These are phyloP conservation scores for Phoenoteleia sp. DNA, from an alignment of 2,888 invertebrate genomes.

Conservation along the genomic window DNA sequence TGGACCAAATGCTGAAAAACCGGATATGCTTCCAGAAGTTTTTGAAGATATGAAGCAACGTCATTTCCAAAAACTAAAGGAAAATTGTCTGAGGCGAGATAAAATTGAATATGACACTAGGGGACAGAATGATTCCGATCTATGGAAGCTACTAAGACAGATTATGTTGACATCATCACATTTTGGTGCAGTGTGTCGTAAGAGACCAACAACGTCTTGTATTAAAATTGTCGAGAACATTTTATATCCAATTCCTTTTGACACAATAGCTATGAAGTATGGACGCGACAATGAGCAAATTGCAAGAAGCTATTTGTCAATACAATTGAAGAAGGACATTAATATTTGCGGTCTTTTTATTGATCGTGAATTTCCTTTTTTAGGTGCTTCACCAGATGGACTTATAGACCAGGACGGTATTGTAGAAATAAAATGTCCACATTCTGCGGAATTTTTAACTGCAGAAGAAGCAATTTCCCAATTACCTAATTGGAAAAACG, in stretches of 20 bases:
- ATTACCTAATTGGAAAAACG: too few species aligned
- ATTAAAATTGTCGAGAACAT: not conserved
- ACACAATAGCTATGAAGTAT: not conserved
- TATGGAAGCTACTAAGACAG: conserved; percentile 33
- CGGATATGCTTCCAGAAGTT: not conserved
- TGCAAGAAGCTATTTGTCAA: not conserved
- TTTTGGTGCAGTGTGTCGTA: conserved; percentile 51
- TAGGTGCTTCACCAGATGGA: conserved; percentile 70
- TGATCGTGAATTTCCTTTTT: too few species aligned
- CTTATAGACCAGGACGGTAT: too few species aligned
- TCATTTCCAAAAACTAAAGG: conserved; percentile 24
- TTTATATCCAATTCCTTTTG: not conserved
- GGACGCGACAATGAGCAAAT: not conserved
- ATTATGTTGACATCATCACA: conserved; percentile 52
- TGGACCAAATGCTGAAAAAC: not conserved
- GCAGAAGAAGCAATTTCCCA: too few species aligned
- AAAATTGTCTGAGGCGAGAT: not conserved
- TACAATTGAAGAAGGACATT: not conserved
- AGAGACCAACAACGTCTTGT: not conserved
- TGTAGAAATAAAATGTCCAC: too few species aligned
- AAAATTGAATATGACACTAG: conserved; percentile 31
- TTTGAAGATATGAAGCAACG: not conserved
- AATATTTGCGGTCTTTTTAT: too few species aligned
- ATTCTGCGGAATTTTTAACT: too few species aligned
- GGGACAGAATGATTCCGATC: conserved; percentile 36